Conservation (phyloP, 2,797 vertebrate species). For the Vespertilio murinus region DNA sequence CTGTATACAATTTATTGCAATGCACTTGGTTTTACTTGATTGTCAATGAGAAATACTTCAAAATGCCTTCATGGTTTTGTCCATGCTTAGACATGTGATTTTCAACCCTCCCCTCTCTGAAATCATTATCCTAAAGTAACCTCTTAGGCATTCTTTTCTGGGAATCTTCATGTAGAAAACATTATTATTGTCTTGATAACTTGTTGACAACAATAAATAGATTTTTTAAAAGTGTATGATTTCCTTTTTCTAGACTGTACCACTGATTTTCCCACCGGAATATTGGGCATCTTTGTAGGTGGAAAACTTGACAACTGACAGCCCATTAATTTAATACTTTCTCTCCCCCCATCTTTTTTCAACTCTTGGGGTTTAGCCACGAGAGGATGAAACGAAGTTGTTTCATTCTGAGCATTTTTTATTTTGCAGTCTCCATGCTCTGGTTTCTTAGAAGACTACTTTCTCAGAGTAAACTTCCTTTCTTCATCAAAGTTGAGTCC, state of each 20-base stretch:
- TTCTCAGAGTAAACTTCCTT: background rate
- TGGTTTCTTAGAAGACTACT: background rate
- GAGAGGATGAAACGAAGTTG: constrained; percentile 43
- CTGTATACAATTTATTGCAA: constrained; percentile 41
- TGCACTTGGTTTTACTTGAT: constrained; percentile 59
- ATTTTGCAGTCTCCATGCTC: background rate
- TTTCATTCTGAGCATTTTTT: constrained; percentile 41
- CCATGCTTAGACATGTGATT: constrained; percentile 42
- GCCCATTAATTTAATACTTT: constrained; percentile 13
- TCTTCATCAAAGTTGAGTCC: constrained; percentile 32
- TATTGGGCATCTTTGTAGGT: background rate
- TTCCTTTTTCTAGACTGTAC: constrained; percentile 43
- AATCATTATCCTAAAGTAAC: constrained; percentile 55
- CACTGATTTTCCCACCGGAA: constrained; percentile 48
- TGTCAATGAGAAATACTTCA: constrained; percentile 68
- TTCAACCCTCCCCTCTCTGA: background rate
- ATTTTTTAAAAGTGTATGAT: constrained; percentile 22
- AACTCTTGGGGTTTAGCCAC: background rate
- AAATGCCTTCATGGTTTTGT: constrained; percentile 56
- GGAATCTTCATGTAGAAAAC: constrained; percentile 58
- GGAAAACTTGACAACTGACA: constrained; percentile 44
- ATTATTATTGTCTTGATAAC: constrained; percentile 58
- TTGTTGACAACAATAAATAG: constrained; percentile 68
- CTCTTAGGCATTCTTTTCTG: constrained; percentile 56
- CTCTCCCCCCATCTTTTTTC: background rate